A percentile compares a stretch with the other conserved stretches of the same genome.
phyloP scores from a whole-genome alignment of 2,888 invertebrate genomes.

The Psococerastis gibbosa region DNA sequence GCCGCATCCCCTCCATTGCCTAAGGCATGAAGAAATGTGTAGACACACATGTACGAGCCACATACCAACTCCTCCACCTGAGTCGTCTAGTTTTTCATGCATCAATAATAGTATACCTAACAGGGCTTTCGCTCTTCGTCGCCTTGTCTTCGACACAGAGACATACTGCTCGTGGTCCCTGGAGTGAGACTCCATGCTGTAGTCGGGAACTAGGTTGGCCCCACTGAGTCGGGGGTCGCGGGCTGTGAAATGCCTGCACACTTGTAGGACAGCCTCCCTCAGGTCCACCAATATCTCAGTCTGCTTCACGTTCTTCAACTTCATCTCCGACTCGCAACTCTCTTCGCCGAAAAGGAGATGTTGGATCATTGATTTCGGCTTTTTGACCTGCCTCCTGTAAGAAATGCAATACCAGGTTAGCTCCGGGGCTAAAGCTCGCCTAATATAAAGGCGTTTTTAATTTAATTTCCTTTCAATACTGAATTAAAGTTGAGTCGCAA shows the following conservation, averaged over 20 bases:
- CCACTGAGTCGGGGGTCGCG: conserved; percentile 71
- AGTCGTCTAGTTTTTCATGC: too few relatives aligned
- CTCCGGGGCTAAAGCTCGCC: too few relatives aligned
- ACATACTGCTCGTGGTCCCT: conserved; percentile 87
- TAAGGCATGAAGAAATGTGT: too few relatives aligned
- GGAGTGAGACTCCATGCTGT: conserved; percentile 87
- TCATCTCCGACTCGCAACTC: conserved; percentile 57
- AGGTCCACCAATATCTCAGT: conserved; percentile 89
- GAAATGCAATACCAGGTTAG: conserved; percentile 13
- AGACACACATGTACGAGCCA: too few relatives aligned
- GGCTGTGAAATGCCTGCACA: conserved; percentile 85
- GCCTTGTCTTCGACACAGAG: conserved; percentile 74
- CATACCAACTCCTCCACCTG: too few relatives aligned
- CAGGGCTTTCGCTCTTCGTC: conserved; percentile 83
- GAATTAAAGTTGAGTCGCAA: too few relatives aligned
- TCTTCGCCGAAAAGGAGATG: conserved; percentile 70
- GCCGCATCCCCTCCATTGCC: too few relatives aligned
- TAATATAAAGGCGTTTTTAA: background rate
- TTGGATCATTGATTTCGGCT: conserved; percentile 78
- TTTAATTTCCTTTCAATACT: too few relatives aligned
- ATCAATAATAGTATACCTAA: too few relatives aligned
- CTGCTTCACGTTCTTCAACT: conserved; percentile 92
- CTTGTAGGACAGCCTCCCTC: conserved; percentile 84
- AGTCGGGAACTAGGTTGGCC: conserved; percentile 72
- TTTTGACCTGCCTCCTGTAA: conserved; percentile 66